Base-by-base conservation (phyloP, 1,140 invertebrate genomes). In the Magallana gigas region DNA sequence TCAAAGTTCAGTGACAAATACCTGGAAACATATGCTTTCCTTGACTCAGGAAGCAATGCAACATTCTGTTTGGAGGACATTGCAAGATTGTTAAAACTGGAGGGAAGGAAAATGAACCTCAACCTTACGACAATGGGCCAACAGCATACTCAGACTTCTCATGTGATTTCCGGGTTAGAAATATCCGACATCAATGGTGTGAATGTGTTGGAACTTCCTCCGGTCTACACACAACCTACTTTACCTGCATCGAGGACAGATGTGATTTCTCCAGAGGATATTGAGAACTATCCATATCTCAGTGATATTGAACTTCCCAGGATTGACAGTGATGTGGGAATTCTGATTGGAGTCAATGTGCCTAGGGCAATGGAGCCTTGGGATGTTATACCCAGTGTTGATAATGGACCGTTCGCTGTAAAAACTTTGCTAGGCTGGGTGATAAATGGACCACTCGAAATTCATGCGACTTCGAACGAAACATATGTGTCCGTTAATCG, bases 31-130 rank as follows among this genome's bases (percentile, higher is more conserved):
- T 87, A 87, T 57, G 86, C 83, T 14, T 87, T 87, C 29, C 68
- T 87, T 7, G 86, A 87, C 56, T 84, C 86, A 7, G 86, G 86
- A 58, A 87, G 86, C 60, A 87, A 57, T n/a, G 86, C 83, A 76
- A 84, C 83, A 18, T 87, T 87, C 71, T 84, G 62, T 84, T 80
- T 48, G 16, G 64, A 87, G 29, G 80, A 84, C 14, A 48, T 87
- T 59, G 56, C 60, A 11, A 23, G 23, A 7, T 4, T 0, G 36
- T 88, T 59, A 57, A 87, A 87, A 8, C 11, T 87, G 14, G 57
- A 83, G 57, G 81, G 81, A 4, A 84, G 12, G 58, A 68, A 80
- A 3, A 57, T 14, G 71, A 82, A 12, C 57, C 86, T 57, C 57
- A 16, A 82, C 36, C 16, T 56, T 0, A 57, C 48, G 12, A n/a